Conservation (phyloP, 2,113 vertebrate species). For the Rhegmatorhina hoffmannsi region DNA sequence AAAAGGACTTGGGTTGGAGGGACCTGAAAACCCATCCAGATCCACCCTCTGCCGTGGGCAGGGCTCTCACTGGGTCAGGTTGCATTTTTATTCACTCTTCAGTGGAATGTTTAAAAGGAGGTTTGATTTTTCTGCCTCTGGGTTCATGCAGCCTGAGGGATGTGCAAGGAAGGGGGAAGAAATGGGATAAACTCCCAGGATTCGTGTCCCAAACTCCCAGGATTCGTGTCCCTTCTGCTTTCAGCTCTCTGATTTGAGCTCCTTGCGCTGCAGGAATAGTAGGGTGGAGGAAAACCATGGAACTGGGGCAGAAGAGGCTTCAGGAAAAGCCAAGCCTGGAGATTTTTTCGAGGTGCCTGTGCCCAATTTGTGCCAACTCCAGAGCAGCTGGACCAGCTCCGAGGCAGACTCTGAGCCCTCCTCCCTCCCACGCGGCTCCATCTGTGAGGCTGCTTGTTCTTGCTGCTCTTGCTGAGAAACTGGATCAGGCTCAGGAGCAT, state of each 20-base stretch:
- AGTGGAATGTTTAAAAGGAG: not conserved
- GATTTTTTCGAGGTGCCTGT: conserved; percentile 44
- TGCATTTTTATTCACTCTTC: not conserved
- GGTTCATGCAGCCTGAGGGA: not conserved
- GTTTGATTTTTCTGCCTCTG: not conserved
- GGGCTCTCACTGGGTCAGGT: not conserved
- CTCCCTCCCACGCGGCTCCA: conserved; percentile 63
- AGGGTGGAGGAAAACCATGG: not conserved
- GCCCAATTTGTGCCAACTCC: conserved; percentile 13
- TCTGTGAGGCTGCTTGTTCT: conserved; percentile 70
- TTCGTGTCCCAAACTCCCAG: no score
- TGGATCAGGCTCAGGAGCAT: conserved; percentile 60
- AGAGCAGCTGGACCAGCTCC: conserved; percentile 60
- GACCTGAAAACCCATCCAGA: not conserved
- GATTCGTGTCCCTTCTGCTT: not conserved
- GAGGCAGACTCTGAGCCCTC: conserved; percentile 63
- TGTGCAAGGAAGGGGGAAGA: not conserved
- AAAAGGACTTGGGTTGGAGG: not conserved
- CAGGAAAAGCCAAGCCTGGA: not conserved
- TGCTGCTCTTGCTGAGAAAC: conserved; percentile 66
- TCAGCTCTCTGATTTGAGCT: not conserved
- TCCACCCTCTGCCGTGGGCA: not conserved
- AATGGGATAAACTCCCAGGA: not conserved
- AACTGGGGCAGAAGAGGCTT: not conserved
- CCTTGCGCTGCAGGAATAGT: not conserved